Base-by-base conservation (phyloP, 2,888 invertebrate genomes). In the Ctena decussata region DNA sequence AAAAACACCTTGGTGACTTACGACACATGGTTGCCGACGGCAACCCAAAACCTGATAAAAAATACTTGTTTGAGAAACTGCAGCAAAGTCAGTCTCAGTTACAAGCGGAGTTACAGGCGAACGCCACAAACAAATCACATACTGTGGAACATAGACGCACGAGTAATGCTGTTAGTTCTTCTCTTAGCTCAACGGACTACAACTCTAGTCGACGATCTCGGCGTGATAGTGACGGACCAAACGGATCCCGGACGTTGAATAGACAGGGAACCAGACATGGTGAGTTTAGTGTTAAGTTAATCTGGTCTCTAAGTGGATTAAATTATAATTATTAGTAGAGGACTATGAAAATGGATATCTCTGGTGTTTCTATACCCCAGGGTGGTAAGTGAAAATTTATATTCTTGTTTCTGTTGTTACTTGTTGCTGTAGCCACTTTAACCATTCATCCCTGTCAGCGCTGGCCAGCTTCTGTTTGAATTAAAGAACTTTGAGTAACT, bases 21-120 rank as follows among this genome's bases (percentile, higher is more conserved):
- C 82, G 84, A 60, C 89, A 86, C 60, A 79, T 89, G 84, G 89
- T 89, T 71, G 86, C 79, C 18, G 89, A 89, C 57, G 75, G 86
- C 35, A 89, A 89, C 80, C 90, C 89, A 65, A 92, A 92, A 79
- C 91, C 92, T n/a, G 92, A 92, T 83, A 91, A 91, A 91, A 84
- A 86, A 74, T 91, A 87, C 82, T 86, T 91, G 81, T 85, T 91
- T 82, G 86, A 90, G 80, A 91, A 91, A 87, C 87, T 91, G 80
- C 91, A 91, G 77, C 90, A 89, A 78, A 90, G 91, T 84, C 91
- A 91, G 82, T 79, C 88, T 41, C 84, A 89, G 75, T 32, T 85
- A 60, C 89, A 90, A 72, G 87, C 85, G 30, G 87, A 91, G 77
- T 81, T 85, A 65, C 86, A 86, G 44, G 74, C 88, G 60, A 85